phyloP scores from a whole-genome alignment of 2,113 vertebrate genomes.

The Zosterops lateralis region DNA sequence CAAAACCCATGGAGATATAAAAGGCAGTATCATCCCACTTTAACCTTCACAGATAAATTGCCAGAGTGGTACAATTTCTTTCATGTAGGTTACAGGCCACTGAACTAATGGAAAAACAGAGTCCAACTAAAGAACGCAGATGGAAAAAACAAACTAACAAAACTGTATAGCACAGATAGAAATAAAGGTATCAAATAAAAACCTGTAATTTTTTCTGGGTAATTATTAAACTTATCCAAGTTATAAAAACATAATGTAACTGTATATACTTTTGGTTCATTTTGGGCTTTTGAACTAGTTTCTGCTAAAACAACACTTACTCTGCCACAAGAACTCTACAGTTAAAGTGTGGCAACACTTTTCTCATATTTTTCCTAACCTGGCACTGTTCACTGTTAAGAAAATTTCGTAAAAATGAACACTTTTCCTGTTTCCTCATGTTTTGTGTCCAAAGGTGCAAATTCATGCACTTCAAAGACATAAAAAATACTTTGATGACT shows the following conservation, averaged over 20 bases:
- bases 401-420: not conserved
- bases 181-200: not conserved
- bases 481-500: not conserved
- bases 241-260: not conserved
- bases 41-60: slow-evolving; percentile 79
- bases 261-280: not conserved
- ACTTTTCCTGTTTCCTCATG: not conserved
- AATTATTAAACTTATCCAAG: not conserved
- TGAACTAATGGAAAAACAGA: slow-evolving; percentile 66
- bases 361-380: not conserved
- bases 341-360: not conserved
- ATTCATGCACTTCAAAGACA: not conserved
- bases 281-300: not conserved
- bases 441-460: not conserved
- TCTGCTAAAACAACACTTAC: not conserved
- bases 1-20: slow-evolving; percentile 71
- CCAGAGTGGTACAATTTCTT: slow-evolving; percentile 63
- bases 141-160: not conserved
- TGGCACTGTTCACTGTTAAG: not conserved
- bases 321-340: not conserved
- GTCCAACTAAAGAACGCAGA: slow-evolving; percentile 6
- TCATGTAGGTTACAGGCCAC: slow-evolving; percentile 54
- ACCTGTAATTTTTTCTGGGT: not conserved
- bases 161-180: not conserved
- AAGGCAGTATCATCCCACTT: slow-evolving; percentile 72